phyloP scores from a whole-genome alignment of 2,797 vertebrate species.

The Acanthornis magna region DNA sequence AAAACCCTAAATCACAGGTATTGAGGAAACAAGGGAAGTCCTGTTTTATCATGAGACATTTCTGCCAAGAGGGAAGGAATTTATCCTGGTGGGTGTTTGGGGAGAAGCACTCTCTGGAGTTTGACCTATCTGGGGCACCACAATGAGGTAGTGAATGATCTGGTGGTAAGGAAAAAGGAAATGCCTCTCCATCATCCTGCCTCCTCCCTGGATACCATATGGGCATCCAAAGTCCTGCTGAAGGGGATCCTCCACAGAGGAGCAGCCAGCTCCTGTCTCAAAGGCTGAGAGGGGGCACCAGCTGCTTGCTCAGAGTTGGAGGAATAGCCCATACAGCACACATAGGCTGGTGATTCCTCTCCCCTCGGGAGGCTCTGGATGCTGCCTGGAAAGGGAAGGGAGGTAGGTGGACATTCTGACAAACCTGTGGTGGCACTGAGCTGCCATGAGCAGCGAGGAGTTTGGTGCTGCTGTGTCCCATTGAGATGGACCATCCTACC shows the following conservation, averaged over 20 bases:
- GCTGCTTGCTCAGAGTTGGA: background rate
- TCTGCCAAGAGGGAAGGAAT: conserved; percentile 28
- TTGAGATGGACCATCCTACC: no score
- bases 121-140: background rate
- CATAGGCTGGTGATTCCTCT: background rate
- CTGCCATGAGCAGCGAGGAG: background rate
- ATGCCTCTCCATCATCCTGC: background rate
- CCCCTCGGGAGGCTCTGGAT: background rate
- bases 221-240: background rate
- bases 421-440: background rate
- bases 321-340: background rate
- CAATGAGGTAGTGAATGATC: background rate
- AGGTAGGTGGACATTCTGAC: background rate
- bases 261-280: background rate
- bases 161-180: background rate
- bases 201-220: background rate
- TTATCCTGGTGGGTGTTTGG: background rate
- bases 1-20: conserved; percentile 48
- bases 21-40: conserved; percentile 16
- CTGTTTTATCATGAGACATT: background rate
- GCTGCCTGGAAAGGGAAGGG: background rate
- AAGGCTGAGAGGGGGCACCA: background rate
- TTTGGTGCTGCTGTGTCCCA: no score
- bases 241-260: background rate
- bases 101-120: background rate